Evolutionary conservation across 1,140 invertebrate genomes (phyloP), one percentile per base, ranked within the genome.

Genomic region (Magallana gigas): DNA sequence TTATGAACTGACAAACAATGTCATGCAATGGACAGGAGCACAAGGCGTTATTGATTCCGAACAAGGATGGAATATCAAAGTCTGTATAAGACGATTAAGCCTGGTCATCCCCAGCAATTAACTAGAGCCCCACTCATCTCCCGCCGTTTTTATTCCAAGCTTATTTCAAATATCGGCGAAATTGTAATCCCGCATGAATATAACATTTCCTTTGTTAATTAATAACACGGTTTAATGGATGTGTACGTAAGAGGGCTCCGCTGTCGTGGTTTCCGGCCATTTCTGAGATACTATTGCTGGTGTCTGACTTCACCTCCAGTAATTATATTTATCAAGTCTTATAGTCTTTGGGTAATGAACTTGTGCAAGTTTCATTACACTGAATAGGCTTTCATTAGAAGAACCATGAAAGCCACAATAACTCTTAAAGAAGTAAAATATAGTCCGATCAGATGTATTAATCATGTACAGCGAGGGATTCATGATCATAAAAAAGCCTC

Each of bases 11-110:
- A 62, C 11, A 62, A 62, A 62, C n/a, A n/a, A n/a, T 16, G 60
- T 62, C 60, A 9, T 62, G 6, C 60, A 12, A 9, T 62, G 60
- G 60, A 6, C 60, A 62, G 60, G n/a, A 62, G 5, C n/a, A n/a
- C 60, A 62, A 48, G 36, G 36, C 36, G 36, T 48, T 48, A 62
- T 62, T 62, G 60, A 62, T 62, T 62, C 14, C 60, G n/a, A 48
- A 48, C 36, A n/a, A 29, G 23, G 68, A 76, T 76, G 68, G 36
- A 76, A 76, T 76, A 76, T 76, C 68, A 76, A 76, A 76, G 68
- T 8, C 23, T 12, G 68, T 8, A 36, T 76, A 76, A 76, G 68
- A 29, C 68, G 23, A 76, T 76, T 76, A 76, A 76, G 68, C 23
- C 68, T 23, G 68, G 68, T 76, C 68, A 76, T 76, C 68, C 14